phyloP scores from a whole-genome alignment of 2,888 invertebrate genomes.

The Meteorus cinctellus region DNA sequence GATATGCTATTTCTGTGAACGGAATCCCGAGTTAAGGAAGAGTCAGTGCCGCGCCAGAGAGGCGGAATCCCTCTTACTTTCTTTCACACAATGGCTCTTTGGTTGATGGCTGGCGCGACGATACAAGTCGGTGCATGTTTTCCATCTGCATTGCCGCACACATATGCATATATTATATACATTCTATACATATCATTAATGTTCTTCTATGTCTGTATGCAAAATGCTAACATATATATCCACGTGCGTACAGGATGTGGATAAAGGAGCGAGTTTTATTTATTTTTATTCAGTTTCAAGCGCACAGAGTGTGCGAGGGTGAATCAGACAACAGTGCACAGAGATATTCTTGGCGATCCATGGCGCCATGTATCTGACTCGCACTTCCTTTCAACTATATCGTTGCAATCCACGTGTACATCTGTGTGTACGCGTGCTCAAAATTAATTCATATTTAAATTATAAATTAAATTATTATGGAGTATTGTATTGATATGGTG shows the following conservation, averaged over 20 bases:
- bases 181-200: constrained; percentile 14
- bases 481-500: background rate
- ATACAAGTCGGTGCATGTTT: constrained; percentile 30
- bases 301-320: constrained; percentile 51
- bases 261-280: constrained; percentile 21
- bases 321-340: constrained; percentile 60
- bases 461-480: background rate
- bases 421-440: background rate
- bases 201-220: background rate
- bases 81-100: constrained; percentile 25
- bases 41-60: background rate
- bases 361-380: constrained; percentile 59
- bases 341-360: constrained; percentile 66
- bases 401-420: constrained; percentile 30
- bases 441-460: background rate
- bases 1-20: constrained; percentile 44
- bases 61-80: constrained; percentile 41
- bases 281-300: constrained; percentile 37
- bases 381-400: constrained; percentile 58
- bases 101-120: constrained; percentile 9
- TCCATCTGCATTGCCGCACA: constrained; percentile 35
- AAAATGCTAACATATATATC: background rate
- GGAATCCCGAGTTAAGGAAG: constrained; percentile 34
- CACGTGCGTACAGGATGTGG: constrained; percentile 34
- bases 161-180: background rate